Evolutionary conservation across 92 coral and sea anemone species (phyloP).

Genomic region (Parazoanthus swiftii): DNA sequence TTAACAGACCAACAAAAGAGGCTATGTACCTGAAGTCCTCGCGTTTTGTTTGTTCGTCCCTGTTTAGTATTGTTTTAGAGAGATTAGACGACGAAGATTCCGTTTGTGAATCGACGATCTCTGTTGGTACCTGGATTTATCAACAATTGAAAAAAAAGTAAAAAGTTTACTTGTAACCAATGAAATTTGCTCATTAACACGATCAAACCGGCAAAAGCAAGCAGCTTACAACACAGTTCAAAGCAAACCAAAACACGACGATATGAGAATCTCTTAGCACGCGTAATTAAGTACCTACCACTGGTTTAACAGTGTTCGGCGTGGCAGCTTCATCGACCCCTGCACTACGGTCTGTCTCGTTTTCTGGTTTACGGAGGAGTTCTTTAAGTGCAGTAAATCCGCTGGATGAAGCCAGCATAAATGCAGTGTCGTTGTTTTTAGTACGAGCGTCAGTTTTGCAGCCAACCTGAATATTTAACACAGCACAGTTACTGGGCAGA

Average conservation of each 20-base stretch:
- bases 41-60: neutral
- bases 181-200: neutral
- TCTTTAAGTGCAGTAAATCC: slow-evolving; percentile 20
- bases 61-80: neutral
- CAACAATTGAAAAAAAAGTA: neutral
- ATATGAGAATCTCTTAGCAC: neutral
- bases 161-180: neutral
- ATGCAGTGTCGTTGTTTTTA: slow-evolving; percentile 19
- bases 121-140: neutral
- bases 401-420: slow-evolving; percentile 3
- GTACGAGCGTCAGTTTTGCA: slow-evolving; percentile 9
- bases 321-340: neutral
- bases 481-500: neutral
- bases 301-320: neutral
- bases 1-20: too few species aligned
- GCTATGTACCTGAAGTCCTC: neutral
- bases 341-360: neutral
- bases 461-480: neutral
- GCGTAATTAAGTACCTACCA: neutral
- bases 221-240: neutral
- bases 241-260: neutral
- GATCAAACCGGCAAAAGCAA: neutral
- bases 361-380: neutral
- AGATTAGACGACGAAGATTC: neutral
- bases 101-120: neutral